A percentile compares a stretch with the other conserved stretches of the same genome.
These are phyloP conservation scores for Dicrurus megarhynchus DNA, from an alignment of 2,113 vertebrate species.

Conservation along the genomic window DNA sequence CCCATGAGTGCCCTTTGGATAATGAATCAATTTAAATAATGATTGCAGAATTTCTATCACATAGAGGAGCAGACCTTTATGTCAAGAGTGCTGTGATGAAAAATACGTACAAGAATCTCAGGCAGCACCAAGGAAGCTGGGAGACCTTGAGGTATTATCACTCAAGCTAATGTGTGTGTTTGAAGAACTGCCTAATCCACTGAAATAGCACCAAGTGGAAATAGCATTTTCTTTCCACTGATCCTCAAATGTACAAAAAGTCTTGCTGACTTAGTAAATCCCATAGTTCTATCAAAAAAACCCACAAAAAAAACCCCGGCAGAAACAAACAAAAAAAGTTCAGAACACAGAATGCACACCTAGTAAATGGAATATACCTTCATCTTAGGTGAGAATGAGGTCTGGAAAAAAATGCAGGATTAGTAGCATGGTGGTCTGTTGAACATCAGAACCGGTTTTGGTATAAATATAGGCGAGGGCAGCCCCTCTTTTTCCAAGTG, in stretches of 20 bases:
- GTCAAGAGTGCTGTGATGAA: not conserved
- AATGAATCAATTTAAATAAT: not conserved
- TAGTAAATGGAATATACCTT: not conserved
- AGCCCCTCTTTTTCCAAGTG: not conserved
- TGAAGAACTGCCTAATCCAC: constrained; percentile 32
- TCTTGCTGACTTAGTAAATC: constrained; percentile 9
- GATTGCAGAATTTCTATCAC: not conserved
- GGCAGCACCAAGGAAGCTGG: not conserved
- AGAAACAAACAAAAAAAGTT: not conserved
- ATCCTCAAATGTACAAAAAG: constrained; percentile 6
- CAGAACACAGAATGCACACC: not conserved
- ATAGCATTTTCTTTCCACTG: constrained; percentile 7
- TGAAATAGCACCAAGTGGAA: constrained; percentile 33
- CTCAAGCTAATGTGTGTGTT: not conserved
- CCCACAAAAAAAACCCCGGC: not conserved
- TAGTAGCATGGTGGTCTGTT: not conserved
- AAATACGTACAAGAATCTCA: not conserved
- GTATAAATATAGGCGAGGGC: not conserved
- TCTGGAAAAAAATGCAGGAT: not conserved
- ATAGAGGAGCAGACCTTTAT: not conserved
- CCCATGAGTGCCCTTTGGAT: not conserved
- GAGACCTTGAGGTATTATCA: not conserved
- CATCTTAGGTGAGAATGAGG: not conserved
- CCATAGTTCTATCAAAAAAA: not conserved
- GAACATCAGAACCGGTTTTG: not conserved